Conservation (phyloP, 2,113 vertebrate species). For the Seriola quinqueradiata region DNA sequence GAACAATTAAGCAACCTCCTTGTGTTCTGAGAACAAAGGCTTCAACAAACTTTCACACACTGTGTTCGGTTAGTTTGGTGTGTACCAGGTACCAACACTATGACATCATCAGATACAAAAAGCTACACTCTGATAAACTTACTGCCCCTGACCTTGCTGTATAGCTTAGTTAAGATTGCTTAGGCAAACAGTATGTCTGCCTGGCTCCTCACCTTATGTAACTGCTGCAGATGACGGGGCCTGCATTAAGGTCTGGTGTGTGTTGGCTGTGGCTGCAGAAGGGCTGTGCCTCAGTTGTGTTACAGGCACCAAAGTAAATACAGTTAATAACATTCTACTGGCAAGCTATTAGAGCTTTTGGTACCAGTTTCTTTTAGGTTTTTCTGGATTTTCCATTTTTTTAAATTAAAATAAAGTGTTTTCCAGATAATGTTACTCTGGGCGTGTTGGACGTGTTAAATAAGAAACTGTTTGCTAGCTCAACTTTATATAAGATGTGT, state of each 20-base stretch:
- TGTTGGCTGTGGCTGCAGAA: background rate
- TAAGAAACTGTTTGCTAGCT: no score
- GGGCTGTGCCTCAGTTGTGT: background rate
- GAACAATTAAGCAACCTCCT: background rate
- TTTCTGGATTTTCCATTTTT: background rate
- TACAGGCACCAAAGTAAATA: background rate
- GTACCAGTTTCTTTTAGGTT: background rate
- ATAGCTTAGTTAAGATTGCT: constrained; percentile 59
- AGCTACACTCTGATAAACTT: constrained; percentile 51
- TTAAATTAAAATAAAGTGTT: no score
- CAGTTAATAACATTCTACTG: background rate
- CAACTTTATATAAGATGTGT: no score
- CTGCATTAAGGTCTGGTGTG: constrained; percentile 22
- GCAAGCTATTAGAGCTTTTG: background rate
- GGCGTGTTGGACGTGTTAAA: no score
- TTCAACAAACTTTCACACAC: constrained; percentile 12
- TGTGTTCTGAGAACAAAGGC: background rate
- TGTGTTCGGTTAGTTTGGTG: constrained; percentile 14
- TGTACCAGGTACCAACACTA: constrained; percentile 6
- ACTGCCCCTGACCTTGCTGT: constrained; percentile 57
- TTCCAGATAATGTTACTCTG: no score
- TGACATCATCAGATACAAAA: constrained; percentile 8
- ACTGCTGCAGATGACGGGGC: constrained; percentile 15
- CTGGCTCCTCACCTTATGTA: constrained; percentile 36
- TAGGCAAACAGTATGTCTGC: constrained; percentile 57